A percentile compares a stretch with the other conserved stretches of the same genome.
These are phyloP conservation scores for Pristiophorus japonicus DNA, from an alignment of 2,113 vertebrate species.

Conservation along the genomic window DNA sequence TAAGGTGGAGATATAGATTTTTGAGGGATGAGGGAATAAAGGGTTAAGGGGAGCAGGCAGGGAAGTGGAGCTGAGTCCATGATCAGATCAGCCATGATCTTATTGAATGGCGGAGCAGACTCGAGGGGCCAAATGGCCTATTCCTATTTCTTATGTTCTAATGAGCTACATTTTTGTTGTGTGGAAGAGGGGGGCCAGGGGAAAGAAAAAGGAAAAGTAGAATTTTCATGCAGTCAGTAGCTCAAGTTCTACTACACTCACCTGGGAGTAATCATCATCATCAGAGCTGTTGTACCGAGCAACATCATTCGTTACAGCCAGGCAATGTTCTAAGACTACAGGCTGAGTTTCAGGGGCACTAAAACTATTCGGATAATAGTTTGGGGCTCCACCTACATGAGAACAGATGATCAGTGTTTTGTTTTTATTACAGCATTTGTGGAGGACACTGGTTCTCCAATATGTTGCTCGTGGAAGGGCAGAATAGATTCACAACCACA, in stretches of 20 bases:
- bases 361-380: constrained; percentile 96
- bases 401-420: not conserved
- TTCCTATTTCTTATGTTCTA: no score
- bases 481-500: not conserved
- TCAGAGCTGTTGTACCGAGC: constrained; percentile 70
- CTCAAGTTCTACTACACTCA: constrained; percentile 41
- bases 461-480: not conserved
- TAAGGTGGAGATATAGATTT: no score
- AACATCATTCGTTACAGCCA: constrained; percentile 58
- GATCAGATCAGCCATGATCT: no score
- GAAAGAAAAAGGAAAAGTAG: not conserved
- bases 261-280: constrained; percentile 86
- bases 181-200: not conserved
- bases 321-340: constrained; percentile 51
- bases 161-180: not conserved
- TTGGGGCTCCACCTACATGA: constrained; percentile 78
- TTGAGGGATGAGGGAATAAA: no score
- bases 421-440: no score
- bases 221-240: not conserved
- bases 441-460: no score
- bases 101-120: no score
- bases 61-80: no score
- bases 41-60: no score
- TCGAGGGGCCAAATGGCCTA: no score
- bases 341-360: constrained; percentile 67